These are phyloP conservation scores for Excalfactoria chinensis DNA, from an alignment of 2,113 vertebrate species.

Conservation along the genomic window DNA sequence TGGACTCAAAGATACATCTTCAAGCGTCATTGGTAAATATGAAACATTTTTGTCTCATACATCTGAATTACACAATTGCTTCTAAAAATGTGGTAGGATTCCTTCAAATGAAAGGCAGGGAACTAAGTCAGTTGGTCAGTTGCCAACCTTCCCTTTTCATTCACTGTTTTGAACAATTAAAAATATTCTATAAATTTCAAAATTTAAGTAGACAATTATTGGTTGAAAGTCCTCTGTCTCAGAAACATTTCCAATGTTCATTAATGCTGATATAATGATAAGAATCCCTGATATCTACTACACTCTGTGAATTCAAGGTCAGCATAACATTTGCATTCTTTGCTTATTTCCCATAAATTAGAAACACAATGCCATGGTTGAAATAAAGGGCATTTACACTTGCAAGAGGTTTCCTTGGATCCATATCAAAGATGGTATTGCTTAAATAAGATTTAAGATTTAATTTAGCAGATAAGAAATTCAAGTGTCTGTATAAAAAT, in stretches of 20 bases:
- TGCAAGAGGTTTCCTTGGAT: neutral
- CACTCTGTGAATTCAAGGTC: neutral
- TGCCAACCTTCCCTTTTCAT: neutral
- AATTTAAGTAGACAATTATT: neutral
- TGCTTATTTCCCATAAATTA: neutral
- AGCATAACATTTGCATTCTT: neutral
- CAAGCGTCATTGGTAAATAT: neutral
- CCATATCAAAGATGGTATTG: neutral
- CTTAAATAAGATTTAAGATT: neutral
- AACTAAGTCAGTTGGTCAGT: accelerated
- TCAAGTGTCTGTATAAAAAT: neutral
- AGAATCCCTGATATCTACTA: neutral
- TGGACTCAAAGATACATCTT: neutral
- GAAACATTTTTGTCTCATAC: neutral
- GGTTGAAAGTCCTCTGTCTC: neutral
- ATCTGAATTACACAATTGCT: neutral
- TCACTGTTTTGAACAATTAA: neutral
- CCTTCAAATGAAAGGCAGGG: neutral
- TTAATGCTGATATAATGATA: neutral
- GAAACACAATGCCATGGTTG: neutral
- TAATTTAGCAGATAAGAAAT: neutral
- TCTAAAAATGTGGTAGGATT: neutral
- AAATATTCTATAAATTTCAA: neutral
- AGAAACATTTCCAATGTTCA: neutral
- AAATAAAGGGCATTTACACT: neutral